Conservation (phyloP, 2,888 invertebrate genomes). For the Macaria liturata region DNA sequence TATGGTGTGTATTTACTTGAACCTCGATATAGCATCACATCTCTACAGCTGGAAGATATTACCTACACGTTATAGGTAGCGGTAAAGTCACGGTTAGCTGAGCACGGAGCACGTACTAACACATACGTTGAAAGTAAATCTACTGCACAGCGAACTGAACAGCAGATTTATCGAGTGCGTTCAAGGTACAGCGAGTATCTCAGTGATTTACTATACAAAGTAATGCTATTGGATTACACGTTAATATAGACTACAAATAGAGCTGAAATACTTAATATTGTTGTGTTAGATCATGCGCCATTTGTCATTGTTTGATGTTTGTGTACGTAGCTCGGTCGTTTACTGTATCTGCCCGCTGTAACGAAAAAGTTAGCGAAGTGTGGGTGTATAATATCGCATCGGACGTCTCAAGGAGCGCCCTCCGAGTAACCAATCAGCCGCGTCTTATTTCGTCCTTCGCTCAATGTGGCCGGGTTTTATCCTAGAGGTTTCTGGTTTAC, state of each 20-base stretch:
- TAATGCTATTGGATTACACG: too few species aligned
- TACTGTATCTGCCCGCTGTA: constrained; percentile 31
- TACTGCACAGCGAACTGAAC: not conserved
- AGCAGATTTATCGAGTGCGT: too few species aligned
- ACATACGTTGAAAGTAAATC: constrained; percentile 30
- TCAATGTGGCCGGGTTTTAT: constrained; percentile 31
- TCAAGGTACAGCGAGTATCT: too few species aligned
- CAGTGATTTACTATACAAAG: too few species aligned
- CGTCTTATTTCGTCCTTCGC: constrained; percentile 32
- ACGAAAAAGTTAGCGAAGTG: constrained; percentile 38
- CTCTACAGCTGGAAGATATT: constrained; percentile 26
- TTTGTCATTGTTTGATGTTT: constrained; percentile 22
- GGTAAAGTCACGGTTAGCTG: constrained; percentile 24
- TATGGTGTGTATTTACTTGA: too few species aligned
- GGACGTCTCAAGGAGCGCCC: constrained; percentile 37
- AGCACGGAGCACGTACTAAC: constrained; percentile 6
- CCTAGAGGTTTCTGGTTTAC: constrained; percentile 26
- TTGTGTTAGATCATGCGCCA: too few species aligned
- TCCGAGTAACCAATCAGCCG: constrained; percentile 37
- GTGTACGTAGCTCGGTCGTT: constrained; percentile 24
- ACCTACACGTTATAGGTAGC: constrained; percentile 28
- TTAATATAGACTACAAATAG: too few species aligned
- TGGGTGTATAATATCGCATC: constrained; percentile 32
- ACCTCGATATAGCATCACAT: constrained; percentile 11
- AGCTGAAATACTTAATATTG: too few species aligned